Evolutionary conservation across 23 tunicate species (phyloP).

Genomic region (Ascidia mentula): DNA sequence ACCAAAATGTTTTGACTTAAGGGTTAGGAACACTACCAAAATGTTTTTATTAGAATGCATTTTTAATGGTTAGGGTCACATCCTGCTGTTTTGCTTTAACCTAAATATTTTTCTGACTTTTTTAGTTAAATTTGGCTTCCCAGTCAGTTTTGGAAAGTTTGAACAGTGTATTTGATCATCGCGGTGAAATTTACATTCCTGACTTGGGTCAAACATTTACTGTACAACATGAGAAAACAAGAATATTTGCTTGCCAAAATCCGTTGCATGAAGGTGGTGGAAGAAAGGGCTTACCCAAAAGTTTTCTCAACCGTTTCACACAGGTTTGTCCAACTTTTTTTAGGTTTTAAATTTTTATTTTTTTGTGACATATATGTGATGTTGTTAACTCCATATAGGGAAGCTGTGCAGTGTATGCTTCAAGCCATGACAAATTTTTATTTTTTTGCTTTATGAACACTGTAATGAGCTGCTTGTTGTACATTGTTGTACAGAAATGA

Average conservation of each 20-base stretch:
- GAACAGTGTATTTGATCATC: slow-evolving; percentile 96
- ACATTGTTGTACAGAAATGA: no score
- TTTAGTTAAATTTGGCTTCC: slow-evolving; percentile 84
- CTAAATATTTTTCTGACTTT: no score
- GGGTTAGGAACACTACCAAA: no score
- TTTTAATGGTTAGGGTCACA: no score
- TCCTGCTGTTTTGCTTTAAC: neutral
- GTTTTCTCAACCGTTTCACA: slow-evolving; percentile 90
- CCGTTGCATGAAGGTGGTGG: slow-evolving; percentile 98
- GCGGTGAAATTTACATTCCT: slow-evolving; percentile 81
- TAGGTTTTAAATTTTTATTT: neutral
- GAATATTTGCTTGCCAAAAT: slow-evolving; percentile 97
- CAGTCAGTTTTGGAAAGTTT: slow-evolving; percentile 95
- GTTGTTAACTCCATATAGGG: no score
- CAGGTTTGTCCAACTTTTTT: slow-evolving; percentile 31
- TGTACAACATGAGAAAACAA: slow-evolving; percentile 59
- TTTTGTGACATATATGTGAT: no score
- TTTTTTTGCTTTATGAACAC: no score
- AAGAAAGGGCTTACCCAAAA: slow-evolving; percentile 84
- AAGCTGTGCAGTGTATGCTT: no score
- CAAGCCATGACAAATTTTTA: no score
- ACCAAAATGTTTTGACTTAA: no score
- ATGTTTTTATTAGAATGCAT: no score
- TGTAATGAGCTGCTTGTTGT: no score
- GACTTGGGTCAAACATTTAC: slow-evolving; percentile 65